A percentile compares a stretch with the other conserved stretches of the same genome.
Conservation (phyloP, 2,888 invertebrate genomes). For the Punctoribates punctum region DNA sequence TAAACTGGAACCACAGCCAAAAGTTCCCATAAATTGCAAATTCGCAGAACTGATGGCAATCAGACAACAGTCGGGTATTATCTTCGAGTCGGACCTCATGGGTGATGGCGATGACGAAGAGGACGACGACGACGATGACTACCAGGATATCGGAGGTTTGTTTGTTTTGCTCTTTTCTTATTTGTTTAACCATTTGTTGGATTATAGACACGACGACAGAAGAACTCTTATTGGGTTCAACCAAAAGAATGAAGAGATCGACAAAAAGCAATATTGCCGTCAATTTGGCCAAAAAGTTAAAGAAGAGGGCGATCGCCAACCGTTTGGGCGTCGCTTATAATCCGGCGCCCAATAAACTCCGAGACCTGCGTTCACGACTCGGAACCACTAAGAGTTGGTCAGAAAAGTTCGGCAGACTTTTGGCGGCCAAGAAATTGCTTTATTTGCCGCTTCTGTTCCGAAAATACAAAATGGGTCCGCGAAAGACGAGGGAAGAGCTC, state of each 20-base stretch:
- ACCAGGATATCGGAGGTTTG: background rate
- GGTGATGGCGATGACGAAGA: background rate
- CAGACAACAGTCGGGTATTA: background rate
- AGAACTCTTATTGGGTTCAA: background rate
- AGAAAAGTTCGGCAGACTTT: slow-evolving; percentile 1
- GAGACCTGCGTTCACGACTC: background rate
- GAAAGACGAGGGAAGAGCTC: background rate
- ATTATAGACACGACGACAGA: background rate
- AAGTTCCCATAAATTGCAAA: background rate
- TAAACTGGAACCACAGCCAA: background rate
- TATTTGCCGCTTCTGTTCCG: slow-evolving; percentile 2
- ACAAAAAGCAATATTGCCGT: background rate
- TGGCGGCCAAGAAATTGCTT: background rate
- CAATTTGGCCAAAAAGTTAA: slow-evolving; percentile 18
- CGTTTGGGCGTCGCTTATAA: slow-evolving; percentile 6
- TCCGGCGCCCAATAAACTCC: background rate
- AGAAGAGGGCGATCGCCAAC: background rate
- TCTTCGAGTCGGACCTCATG: background rate
- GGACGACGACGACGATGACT: background rate
- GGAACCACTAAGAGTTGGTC: background rate
- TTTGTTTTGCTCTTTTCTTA: background rate
- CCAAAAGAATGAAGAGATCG: too few species aligned
- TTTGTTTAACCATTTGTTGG: background rate
- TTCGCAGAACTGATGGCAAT: background rate
- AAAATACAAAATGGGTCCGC: background rate